Evolutionary conservation across 2,888 invertebrate species (phyloP), one percentile per base, ranked within the genome.

Genomic region (Harpalus rufipes): DNA sequence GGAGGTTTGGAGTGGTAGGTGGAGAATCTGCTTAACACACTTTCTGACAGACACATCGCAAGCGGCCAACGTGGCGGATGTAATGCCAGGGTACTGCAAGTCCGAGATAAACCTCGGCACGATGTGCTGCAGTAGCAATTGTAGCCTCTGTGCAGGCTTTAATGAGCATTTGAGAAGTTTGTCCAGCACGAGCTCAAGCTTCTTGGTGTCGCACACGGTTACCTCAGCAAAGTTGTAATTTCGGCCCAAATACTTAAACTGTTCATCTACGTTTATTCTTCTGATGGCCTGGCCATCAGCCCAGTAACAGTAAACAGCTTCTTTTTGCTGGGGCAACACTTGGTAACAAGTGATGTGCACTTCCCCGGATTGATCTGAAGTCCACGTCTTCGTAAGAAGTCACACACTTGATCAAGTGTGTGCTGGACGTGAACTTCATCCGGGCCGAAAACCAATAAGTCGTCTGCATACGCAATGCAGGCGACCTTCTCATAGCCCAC

Each of bases 291-390:
- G n/a, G 8, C 84, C 6, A 81, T 25, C 7, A 56, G 68, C 14
- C 39, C 12, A 4, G 80, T 59, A 0, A 84, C 61, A 0, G 72
- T 25, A 18, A 72, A 85, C 0, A 80, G 16, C 4, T 65, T 25
- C 51, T 84, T 85, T 21, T 85, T 86, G 1, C 74, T 81, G 0
- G 86, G 84, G 0, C 85, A 81, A 0, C 61, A 56, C n/a, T 80
- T 80, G 3, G 84, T 81, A 1, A 81, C 61, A 1, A 80, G 61
- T 4, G 86, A 68, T 1, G 81, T 58, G 12, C 86, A 86, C 21
- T 86, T 86, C 0, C 16, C 56, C 0, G 32, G 56, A 18, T 86
- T 86, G 7, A 86, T 18, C 25, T 25, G 8, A 5, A 32, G 68
- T 2, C 68, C 18, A 4, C 39, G 25, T 1, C 12, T 3, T 32